Evolutionary conservation across 2,797 vertebrate genomes (phyloP).

Genomic region (Diplodus sargus): DNA sequence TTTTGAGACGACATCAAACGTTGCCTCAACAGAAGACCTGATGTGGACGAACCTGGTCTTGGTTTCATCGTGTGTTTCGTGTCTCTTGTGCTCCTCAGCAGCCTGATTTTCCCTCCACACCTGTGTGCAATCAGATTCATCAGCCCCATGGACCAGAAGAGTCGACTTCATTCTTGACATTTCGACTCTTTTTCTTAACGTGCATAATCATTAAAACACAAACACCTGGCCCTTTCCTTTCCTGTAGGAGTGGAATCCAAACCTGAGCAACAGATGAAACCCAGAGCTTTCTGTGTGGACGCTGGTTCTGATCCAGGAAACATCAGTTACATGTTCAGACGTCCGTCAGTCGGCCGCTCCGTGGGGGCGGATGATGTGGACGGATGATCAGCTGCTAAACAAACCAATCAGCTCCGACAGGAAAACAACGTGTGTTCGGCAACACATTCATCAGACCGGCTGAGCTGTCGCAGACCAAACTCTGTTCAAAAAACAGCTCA

Average conservation of each 20-base stretch:
- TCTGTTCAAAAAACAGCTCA: slow-evolving; percentile 8
- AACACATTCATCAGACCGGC: neutral
- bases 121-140: too few species aligned
- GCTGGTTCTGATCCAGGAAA: neutral
- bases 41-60: too few species aligned
- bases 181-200: too few species aligned
- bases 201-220: too few species aligned
- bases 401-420: neutral
- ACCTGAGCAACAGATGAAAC: neutral
- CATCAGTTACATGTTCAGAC: neutral
- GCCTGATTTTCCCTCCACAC: too few species aligned
- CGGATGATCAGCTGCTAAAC: neutral
- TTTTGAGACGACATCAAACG: too few species aligned
- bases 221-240: too few species aligned
- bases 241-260: neutral
- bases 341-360: neutral
- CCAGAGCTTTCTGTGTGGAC: neutral
- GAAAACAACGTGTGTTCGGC: neutral
- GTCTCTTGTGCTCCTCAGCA: too few species aligned
- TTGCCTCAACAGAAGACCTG: too few species aligned
- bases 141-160: too few species aligned
- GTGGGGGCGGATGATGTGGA: neutral
- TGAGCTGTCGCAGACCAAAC: neutral
- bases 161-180: too few species aligned
- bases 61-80: too few species aligned